Percentiles rank a stretch among this genome's conserved stretches.
phyloP scores from a whole-genome alignment of 1,140 invertebrate species.

The Tenebrio molitor region DNA sequence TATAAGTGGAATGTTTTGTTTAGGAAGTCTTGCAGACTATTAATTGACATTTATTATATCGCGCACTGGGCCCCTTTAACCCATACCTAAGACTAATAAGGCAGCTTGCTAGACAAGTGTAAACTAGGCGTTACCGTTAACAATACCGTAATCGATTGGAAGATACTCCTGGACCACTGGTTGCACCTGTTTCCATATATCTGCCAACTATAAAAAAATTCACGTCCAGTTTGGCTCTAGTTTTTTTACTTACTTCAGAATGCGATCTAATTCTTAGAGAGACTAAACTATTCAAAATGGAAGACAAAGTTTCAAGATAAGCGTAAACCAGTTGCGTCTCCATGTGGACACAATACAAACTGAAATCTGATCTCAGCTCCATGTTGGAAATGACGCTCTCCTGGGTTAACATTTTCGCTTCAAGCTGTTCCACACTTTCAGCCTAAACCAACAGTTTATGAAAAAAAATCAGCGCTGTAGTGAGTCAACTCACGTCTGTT shows the following conservation, averaged over 20 bases:
- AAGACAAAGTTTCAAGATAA: conserved; percentile 76
- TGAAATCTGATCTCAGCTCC: conserved; percentile 79
- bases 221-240: too few relatives aligned
- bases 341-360: conserved; percentile 80
- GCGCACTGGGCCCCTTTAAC: conserved; percentile 20
- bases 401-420: conserved; percentile 79
- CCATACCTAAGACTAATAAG: conserved; percentile 19
- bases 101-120: conserved; percentile 43
- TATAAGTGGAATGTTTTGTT: conserved; percentile 24
- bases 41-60: conserved; percentile 6
- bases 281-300: conserved; percentile 74
- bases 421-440: conserved; percentile 77
- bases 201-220: conserved; percentile 69
- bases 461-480: too few relatives aligned
- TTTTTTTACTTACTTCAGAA: conserved; percentile 74
- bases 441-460: conserved; percentile 68
- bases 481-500: conserved; percentile 71
- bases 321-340: conserved; percentile 81
- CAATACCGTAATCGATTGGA: conserved; percentile 66
- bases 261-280: conserved; percentile 74
- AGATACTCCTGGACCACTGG: conserved; percentile 71
- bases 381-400: conserved; percentile 80
- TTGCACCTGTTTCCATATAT: conserved; percentile 72
- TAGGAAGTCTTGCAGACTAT: conserved; percentile 12
- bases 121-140: conserved; percentile 62